These are phyloP conservation scores for Vanessa atalanta DNA, from an alignment of 1,140 invertebrate genomes.

Conservation along the genomic window DNA sequence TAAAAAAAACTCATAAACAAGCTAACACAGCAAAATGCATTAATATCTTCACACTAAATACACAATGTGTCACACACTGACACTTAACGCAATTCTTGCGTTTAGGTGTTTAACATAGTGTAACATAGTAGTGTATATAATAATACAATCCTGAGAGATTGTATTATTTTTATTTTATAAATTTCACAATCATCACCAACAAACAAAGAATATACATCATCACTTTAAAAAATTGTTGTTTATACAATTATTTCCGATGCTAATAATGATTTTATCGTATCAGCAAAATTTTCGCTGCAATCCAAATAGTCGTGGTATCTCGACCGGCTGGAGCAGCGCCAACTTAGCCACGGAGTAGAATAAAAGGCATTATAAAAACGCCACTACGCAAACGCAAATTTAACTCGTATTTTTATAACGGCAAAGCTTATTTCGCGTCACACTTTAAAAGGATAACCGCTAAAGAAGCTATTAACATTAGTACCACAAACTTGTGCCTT, in stretches of 20 bases:
- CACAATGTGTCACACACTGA: too few species aligned
- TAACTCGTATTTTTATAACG: background rate
- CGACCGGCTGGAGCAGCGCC: conserved; percentile 27
- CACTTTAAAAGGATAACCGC: conserved; percentile 9
- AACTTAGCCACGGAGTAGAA: conserved; percentile 17
- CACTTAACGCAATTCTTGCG: background rate
- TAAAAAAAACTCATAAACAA: too few species aligned
- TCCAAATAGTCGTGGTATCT: conserved; percentile 28
- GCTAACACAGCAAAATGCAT: too few species aligned
- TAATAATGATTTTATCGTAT: conserved; percentile 26
- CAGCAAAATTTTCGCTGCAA: conserved; percentile 33
- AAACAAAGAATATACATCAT: background rate
- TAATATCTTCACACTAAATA: too few species aligned
- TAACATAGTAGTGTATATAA: too few species aligned
- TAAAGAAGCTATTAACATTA: conserved; percentile 34
- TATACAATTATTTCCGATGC: background rate
- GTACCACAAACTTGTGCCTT: conserved; percentile 28
- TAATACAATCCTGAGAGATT: too few species aligned
- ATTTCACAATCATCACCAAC: background rate
- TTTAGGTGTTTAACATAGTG: background rate
- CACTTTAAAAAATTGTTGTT: background rate
- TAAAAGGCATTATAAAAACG: conserved; percentile 16
- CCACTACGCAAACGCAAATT: background rate
- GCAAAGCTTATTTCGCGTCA: background rate
- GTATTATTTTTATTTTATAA: background rate